phyloP scores from a whole-genome alignment of 2,888 invertebrate genomes.

The Temnothorax rugatulus region DNA sequence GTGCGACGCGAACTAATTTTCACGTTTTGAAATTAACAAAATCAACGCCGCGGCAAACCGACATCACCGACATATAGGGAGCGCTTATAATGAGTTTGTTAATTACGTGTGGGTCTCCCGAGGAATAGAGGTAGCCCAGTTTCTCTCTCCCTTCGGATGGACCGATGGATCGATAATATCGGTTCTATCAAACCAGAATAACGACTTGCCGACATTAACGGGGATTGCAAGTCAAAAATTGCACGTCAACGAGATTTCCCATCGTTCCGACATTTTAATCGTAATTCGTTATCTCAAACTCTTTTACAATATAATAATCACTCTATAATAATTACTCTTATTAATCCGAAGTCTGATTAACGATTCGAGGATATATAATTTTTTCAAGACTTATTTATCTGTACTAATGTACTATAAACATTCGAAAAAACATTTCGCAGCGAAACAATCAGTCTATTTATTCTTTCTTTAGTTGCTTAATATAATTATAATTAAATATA shows the following conservation, averaged over 20 bases:
- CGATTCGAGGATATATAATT: background rate
- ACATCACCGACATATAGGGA: conserved; percentile 51
- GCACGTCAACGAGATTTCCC: conserved; percentile 21
- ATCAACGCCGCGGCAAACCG: conserved; percentile 47
- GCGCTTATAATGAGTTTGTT: conserved; percentile 81
- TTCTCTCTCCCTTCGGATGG: conserved; percentile 44
- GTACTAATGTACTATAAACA: background rate
- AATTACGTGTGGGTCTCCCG: conserved; percentile 74
- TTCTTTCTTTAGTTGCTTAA: background rate
- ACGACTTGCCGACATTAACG: conserved; percentile 55
- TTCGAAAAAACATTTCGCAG: background rate
- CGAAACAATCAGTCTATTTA: background rate
- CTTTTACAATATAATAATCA: background rate
- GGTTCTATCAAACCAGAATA: conserved; percentile 63
- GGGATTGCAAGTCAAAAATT: conserved; percentile 58
- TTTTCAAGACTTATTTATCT: background rate
- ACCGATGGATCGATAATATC: conserved; percentile 66
- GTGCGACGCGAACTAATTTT: conserved; percentile 31
- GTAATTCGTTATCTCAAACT: background rate
- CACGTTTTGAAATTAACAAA: conserved; percentile 46
- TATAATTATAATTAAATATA: background rate
- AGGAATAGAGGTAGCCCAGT: conserved; percentile 57
- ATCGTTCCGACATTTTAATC: background rate
- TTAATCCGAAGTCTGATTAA: conserved; percentile 6
- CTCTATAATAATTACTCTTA: background rate